Evolutionary conservation across 2,797 vertebrate genomes (phyloP).

Genomic region (Diceros bicornis): DNA sequence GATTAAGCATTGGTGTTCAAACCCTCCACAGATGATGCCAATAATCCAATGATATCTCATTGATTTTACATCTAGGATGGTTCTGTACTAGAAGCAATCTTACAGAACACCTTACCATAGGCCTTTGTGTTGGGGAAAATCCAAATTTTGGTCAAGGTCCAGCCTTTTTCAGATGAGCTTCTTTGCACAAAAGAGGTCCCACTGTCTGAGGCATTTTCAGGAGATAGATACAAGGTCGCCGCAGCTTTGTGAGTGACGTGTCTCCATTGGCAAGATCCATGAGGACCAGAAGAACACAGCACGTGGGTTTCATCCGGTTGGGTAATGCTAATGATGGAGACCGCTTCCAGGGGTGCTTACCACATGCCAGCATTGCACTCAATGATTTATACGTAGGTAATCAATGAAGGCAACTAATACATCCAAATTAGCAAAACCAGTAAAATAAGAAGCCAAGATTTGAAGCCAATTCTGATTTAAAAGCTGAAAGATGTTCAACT

Average conservation of each 20-base stretch:
- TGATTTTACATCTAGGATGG: neutral
- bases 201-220: neutral
- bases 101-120: neutral
- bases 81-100: neutral
- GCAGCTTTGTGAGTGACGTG: neutral
- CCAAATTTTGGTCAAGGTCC: neutral
- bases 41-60: neutral
- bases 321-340: neutral
- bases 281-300: neutral
- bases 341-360: neutral
- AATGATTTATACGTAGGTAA: neutral
- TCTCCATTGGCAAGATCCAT: neutral
- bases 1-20: neutral
- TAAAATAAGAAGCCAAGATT: neutral
- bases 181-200: neutral
- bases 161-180: conserved; percentile 3
- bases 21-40: neutral
- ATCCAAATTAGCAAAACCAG: neutral
- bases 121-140: neutral
- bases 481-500: neutral
- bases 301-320: neutral
- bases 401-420: neutral
- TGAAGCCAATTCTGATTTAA: neutral
- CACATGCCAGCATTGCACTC: neutral
- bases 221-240: neutral